These are phyloP conservation scores for Paramacrobiotus metropolitanus DNA, from an alignment of 1,140 invertebrate genomes.

Conservation along the genomic window DNA sequence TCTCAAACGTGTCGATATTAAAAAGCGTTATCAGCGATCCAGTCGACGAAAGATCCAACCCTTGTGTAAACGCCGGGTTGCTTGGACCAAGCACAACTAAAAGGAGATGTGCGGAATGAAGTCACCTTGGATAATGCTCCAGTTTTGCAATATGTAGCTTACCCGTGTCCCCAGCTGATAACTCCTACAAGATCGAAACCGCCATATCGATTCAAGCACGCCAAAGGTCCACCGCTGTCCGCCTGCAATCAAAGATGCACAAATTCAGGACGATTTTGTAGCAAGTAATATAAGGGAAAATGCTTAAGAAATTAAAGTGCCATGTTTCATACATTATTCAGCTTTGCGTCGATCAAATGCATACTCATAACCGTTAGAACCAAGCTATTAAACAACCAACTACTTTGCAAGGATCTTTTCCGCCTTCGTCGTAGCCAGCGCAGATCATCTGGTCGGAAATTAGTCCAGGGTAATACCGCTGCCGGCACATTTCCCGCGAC, in stretches of 20 bases:
- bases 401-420: conserved; percentile 62
- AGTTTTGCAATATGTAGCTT: neutral
- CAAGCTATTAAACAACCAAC: too few species aligned
- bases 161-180: neutral
- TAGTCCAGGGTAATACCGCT: neutral
- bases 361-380: too few species aligned
- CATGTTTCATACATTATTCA: too few species aligned
- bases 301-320: too few species aligned
- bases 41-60: neutral
- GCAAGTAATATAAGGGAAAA: too few species aligned
- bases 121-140: too few species aligned
- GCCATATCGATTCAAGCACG: neutral
- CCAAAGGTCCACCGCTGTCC: neutral
- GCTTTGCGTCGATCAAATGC: too few species aligned
- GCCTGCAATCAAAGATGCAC: too few species aligned
- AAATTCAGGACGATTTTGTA: too few species aligned
- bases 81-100: neutral
- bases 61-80: neutral
- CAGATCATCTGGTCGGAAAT: conserved; percentile 31
- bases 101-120: too few species aligned
- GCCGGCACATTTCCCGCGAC: neutral
- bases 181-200: neutral
- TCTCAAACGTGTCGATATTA: too few species aligned
- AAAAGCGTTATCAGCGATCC: too few species aligned
- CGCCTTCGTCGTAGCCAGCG: conserved; percentile 52